phyloP scores from a whole-genome alignment of 2,888 invertebrate genomes.

The Agrotis exclamationis region DNA sequence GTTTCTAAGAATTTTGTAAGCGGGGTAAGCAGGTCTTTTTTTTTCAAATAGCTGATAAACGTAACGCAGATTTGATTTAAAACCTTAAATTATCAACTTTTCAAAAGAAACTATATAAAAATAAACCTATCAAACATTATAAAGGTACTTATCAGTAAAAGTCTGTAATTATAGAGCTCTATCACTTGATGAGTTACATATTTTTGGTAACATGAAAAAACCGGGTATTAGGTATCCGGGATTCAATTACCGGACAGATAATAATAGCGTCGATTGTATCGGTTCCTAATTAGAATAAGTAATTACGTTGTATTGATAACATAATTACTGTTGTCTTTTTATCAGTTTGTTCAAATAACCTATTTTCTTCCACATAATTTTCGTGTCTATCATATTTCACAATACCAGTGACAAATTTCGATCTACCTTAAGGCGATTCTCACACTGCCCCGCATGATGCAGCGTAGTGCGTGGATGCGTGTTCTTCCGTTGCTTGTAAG shows the following conservation, averaged over 20 bases:
- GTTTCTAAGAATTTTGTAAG: slow-evolving; percentile 49
- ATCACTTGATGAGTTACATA: slow-evolving; percentile 14
- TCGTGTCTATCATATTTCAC: neutral
- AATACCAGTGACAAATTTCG: neutral
- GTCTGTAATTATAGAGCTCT: slow-evolving; percentile 23
- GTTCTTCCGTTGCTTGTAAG: too few species aligned
- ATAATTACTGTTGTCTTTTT: slow-evolving; percentile 44
- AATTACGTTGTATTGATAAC: slow-evolving; percentile 51
- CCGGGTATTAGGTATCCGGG: slow-evolving; percentile 19
- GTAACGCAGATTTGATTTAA: neutral
- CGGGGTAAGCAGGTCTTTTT: slow-evolving; percentile 25
- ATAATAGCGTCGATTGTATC: slow-evolving; percentile 47
- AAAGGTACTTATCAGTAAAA: neutral
- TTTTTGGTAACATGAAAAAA: slow-evolving; percentile 28
- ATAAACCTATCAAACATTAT: slow-evolving; percentile 4
- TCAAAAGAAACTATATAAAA: slow-evolving; percentile 1
- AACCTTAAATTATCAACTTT: neutral
- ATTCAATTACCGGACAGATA: slow-evolving; percentile 45
- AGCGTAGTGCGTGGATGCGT: too few species aligned
- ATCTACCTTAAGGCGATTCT: too few species aligned
- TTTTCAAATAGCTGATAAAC: too few species aligned
- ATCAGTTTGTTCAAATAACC: slow-evolving; percentile 28
- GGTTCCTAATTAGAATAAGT: slow-evolving; percentile 39
- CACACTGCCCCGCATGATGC: too few species aligned
- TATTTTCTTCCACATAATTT: slow-evolving; percentile 14